A percentile compares a stretch with the other conserved stretches of the same genome.
Conservation (phyloP, 2,113 vertebrate genomes). For the Falco punctatus region DNA sequence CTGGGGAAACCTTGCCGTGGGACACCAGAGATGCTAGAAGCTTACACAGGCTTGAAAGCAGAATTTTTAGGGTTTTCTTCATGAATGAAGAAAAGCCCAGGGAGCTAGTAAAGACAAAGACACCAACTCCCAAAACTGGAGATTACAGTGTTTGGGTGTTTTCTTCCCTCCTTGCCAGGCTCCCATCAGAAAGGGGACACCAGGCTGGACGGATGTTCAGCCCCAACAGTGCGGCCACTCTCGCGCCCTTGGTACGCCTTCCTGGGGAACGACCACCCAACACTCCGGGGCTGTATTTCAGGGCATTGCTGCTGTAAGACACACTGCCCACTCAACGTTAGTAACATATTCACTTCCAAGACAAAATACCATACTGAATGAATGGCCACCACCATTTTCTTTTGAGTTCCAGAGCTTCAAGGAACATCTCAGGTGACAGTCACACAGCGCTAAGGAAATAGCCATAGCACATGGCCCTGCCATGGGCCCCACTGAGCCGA, state of each 20-base stretch:
- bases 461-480: no score
- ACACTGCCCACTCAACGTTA: neutral
- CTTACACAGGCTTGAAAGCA: neutral
- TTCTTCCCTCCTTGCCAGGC: neutral
- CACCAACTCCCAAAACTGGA: neutral
- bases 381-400: neutral
- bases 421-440: neutral
- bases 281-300: neutral
- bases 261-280: neutral
- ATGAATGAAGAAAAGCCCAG: neutral
- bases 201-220: neutral
- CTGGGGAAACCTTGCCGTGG: neutral
- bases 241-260: neutral
- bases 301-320: neutral
- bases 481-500: neutral
- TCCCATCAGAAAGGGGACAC: fast-evolving
- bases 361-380: neutral
- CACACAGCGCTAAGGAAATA: neutral
- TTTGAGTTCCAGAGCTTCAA: neutral
- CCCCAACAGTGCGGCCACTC: neutral
- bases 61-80: neutral
- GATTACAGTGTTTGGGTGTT: neutral
- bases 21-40: neutral
- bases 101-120: neutral
- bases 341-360: neutral